These are phyloP conservation scores for Syncerus caffer DNA, from an alignment of 2,797 vertebrate genomes.

Conservation along the genomic window DNA sequence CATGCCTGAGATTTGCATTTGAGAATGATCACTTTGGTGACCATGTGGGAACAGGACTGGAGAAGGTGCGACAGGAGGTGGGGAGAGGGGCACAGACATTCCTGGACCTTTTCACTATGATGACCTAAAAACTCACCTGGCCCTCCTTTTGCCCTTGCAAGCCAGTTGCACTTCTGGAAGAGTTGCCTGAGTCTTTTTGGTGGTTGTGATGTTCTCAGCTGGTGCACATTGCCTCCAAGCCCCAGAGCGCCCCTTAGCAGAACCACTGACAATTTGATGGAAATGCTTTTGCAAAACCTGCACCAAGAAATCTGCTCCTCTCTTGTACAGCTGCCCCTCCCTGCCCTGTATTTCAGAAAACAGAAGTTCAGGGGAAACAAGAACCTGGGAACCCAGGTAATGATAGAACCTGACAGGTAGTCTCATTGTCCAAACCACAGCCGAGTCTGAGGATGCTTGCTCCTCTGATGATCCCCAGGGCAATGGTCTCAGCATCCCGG, in stretches of 20 bases:
- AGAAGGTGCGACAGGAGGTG: neutral
- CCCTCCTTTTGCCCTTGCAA: neutral
- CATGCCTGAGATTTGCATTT: neutral
- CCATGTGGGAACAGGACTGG: neutral
- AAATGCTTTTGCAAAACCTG: conserved; percentile 24
- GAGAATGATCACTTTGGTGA: neutral
- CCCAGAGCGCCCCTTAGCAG: neutral
- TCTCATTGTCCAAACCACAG: neutral
- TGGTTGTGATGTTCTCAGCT: neutral
- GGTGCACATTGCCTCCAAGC: neutral
- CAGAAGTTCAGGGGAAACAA: neutral
- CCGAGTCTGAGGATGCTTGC: neutral
- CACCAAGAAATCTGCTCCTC: neutral
- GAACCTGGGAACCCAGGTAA: neutral
- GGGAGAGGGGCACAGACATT: neutral
- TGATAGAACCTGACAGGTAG: neutral
- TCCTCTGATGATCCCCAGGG: neutral
- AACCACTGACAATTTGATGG: neutral
- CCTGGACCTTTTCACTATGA: neutral
- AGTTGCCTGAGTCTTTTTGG: neutral
- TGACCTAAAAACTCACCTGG: neutral
- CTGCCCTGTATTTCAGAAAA: neutral
- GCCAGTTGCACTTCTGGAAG: neutral
- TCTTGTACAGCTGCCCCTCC: neutral
- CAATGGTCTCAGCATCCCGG: neutral